Conservation (phyloP, 2,113 vertebrate genomes). For the Xiphophorus maculatus region DNA sequence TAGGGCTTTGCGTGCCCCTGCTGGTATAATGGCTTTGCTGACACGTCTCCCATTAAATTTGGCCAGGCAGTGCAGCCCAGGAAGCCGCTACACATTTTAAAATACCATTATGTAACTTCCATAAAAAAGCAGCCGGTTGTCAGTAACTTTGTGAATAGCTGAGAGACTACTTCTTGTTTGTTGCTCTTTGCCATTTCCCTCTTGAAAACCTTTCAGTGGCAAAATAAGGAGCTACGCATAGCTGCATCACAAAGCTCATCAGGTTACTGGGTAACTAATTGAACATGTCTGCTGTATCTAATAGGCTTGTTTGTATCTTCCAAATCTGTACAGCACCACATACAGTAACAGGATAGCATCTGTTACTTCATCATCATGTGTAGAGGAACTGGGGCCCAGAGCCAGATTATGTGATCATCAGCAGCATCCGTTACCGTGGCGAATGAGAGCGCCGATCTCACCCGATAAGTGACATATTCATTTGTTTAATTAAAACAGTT, state of each 20-base stretch:
- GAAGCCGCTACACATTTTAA: conserved; percentile 68
- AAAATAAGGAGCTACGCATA: conserved; percentile 28
- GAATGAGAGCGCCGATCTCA: conserved; percentile 87
- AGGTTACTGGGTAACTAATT: conserved; percentile 69
- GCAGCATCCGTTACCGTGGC: conserved; percentile 81
- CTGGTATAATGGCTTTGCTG: conserved; percentile 75
- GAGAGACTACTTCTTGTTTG: conserved; percentile 31
- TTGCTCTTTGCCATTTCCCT: conserved; percentile 1
- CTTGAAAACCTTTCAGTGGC: conserved; percentile 36
- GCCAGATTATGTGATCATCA: conserved; percentile 81
- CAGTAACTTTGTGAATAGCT: conserved; percentile 58
- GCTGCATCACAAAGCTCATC: conserved; percentile 58
- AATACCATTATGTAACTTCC: conserved; percentile 75
- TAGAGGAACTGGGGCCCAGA: conserved; percentile 62
- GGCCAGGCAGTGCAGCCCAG: conserved; percentile 65
- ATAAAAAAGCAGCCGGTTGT: conserved; percentile 70
- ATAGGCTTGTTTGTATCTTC: conserved; percentile 65
- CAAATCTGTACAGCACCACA: conserved; percentile 58
- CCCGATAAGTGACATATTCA: conserved; percentile 86
- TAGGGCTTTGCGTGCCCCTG: conserved; percentile 72
- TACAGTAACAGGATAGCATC: conserved; percentile 72
- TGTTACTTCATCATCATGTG: conserved; percentile 63
- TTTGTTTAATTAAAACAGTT: conserved; percentile 97
- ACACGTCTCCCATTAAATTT: conserved; percentile 77
- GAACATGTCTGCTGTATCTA: conserved; percentile 63